Conservation (phyloP, 1,140 invertebrate species). For the Macrostomum lignano region DNA sequence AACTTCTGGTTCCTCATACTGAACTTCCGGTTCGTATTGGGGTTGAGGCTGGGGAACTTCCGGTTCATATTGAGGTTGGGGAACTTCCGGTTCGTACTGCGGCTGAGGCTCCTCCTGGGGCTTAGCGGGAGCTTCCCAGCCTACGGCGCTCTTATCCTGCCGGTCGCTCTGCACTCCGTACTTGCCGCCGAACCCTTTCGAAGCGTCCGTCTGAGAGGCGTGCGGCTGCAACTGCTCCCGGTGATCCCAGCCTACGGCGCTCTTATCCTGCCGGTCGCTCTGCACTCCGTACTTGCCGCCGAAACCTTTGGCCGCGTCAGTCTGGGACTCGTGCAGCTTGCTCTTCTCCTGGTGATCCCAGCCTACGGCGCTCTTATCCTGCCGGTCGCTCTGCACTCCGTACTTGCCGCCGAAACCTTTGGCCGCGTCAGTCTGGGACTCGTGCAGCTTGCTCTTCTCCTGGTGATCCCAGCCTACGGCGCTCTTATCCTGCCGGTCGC, state of each 20-base stretch:
- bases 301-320: slow-evolving; percentile 47
- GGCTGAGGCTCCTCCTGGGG: slow-evolving; percentile 14
- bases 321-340: slow-evolving; percentile 14
- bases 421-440: slow-evolving; percentile 36
- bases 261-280: slow-evolving; percentile 41
- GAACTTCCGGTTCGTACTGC: too few species aligned
- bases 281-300: slow-evolving; percentile 65
- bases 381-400: slow-evolving; percentile 47
- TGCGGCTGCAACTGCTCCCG: slow-evolving; percentile 17
- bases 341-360: slow-evolving; percentile 56
- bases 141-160: slow-evolving; percentile 35
- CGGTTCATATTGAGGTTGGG: too few species aligned
- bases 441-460: slow-evolving; percentile 14
- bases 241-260: slow-evolving; percentile 30
- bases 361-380: slow-evolving; percentile 39
- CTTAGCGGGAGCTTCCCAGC: slow-evolving; percentile 27
- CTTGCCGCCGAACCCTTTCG: slow-evolving; percentile 54
- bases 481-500: slow-evolving; percentile 45
- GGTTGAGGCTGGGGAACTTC: too few species aligned
- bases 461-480: slow-evolving; percentile 31
- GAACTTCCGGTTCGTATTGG: too few species aligned
- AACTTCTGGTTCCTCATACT: too few species aligned
- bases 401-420: slow-evolving; percentile 60
- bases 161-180: slow-evolving; percentile 53
- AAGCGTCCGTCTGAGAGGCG: slow-evolving; percentile 22